Evolutionary conservation across 2,888 invertebrate species (phyloP).

Genomic region (Philereme transversata): DNA sequence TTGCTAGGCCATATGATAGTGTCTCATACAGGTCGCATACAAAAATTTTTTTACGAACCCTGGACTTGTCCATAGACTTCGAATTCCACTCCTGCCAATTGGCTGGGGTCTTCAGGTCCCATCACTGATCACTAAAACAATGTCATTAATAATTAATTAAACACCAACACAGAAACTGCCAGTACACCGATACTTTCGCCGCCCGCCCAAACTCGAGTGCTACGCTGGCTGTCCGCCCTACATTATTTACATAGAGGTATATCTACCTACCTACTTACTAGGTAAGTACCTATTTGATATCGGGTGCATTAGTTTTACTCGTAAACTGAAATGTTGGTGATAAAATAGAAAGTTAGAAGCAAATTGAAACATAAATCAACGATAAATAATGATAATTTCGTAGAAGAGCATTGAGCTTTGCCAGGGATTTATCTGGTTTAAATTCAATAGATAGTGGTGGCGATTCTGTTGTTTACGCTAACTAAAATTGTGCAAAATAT

Average conservation of each 20-base stretch:
- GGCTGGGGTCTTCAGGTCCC: constrained; percentile 84
- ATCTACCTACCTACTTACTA: not conserved
- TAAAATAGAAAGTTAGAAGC: constrained; percentile 14
- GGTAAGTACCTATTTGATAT: constrained; percentile 1
- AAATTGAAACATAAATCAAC: not conserved
- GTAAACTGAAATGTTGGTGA: constrained; percentile 13
- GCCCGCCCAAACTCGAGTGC: constrained; percentile 65
- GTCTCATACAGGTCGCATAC: too few relatives aligned
- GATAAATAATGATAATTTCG: constrained; percentile 1
- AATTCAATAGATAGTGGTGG: not conserved
- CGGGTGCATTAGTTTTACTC: constrained; percentile 14
- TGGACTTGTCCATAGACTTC: constrained; percentile 96
- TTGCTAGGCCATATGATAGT: too few relatives aligned
- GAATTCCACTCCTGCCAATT: constrained; percentile 92
- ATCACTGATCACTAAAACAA: constrained; percentile 54
- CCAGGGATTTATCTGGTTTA: not conserved
- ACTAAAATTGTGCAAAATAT: too few relatives aligned
- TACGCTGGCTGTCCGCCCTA: constrained; percentile 47
- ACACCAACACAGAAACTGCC: constrained; percentile 24
- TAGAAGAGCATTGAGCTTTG: not conserved
- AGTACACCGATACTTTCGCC: constrained; percentile 29
- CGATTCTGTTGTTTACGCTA: too few relatives aligned
- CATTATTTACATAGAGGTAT: constrained; percentile 36
- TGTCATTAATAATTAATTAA: constrained; percentile 1
- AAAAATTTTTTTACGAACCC: constrained; percentile 84